Conservation (phyloP, 92 coral and sea anemone genomes). For the Bergia puertoricense region DNA sequence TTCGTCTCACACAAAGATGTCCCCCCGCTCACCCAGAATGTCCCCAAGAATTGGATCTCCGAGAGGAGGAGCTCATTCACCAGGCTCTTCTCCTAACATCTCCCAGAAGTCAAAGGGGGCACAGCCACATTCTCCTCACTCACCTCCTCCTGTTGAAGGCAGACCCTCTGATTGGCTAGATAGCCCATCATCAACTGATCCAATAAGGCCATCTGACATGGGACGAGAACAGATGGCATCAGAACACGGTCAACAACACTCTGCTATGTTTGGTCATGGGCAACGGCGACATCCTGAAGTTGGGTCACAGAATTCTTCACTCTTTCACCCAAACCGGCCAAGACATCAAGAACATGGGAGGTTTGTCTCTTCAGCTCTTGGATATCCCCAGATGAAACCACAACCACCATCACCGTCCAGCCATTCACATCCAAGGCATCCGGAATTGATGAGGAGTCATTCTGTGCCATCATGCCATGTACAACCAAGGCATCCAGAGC, state of each 20-base stretch:
- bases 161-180: neutral
- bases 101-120: conserved; percentile 11
- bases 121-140: conserved; percentile 1
- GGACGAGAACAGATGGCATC: conserved; percentile 9
- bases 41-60: conserved; percentile 31
- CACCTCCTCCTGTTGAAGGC: conserved; percentile 20
- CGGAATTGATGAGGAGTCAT: conserved; percentile 35
- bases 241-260: conserved; percentile 5
- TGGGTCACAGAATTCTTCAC: neutral
- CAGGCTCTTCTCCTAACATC: conserved; percentile 19
- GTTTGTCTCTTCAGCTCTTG: conserved; percentile 11
- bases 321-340: neutral
- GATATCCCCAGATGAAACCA: conserved; percentile 29
- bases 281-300: conserved; percentile 12
- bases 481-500: conserved; percentile 31
- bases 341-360: conserved; percentile 26
- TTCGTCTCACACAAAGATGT: conserved; percentile 27
- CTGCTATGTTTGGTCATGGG: conserved; percentile 15
- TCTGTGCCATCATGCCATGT: conserved; percentile 33
- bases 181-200: neutral
- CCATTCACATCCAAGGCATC: conserved; percentile 17
- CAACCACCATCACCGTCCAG: conserved; percentile 6
- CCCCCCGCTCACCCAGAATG: conserved; percentile 37
- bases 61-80: conserved; percentile 20
- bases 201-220: neutral